Evolutionary conservation across 2,888 invertebrate species (phyloP), one percentile per base, ranked within the genome.

Genomic region (Isoperla grammatica): DNA sequence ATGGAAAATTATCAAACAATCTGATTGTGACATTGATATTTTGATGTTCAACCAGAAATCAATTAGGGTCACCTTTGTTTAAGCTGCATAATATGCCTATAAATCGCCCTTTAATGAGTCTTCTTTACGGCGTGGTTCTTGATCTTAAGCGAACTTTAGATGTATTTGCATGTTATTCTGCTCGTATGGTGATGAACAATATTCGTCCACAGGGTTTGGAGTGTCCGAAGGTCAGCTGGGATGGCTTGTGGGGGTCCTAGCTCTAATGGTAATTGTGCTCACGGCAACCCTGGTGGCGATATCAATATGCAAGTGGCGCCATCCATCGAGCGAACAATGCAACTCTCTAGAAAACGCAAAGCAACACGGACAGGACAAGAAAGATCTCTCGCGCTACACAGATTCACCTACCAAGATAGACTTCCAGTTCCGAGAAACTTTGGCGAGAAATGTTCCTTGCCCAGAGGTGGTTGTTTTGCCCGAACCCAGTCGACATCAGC

Each of bases 191-290:
- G n/a, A n/a, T n/a, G n/a, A n/a, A n/a, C n/a, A n/a, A n/a, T n/a
- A n/a, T n/a, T 20, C 3, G 49, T 35, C 19, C 22, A n/a, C n/a
- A 19, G 53, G 37, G 39, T 13, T 57, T 19, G 57, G 61, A 55
- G 4, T 67, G 64, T 2, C 56, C 73, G 74, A 73, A 64, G 68
- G 71, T 29, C 71, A 65, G 56, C 61, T 74, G 4, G 71, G 71
- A 54, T 73, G 73, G 73, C 69, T 74, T 12, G 73, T 74, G 11
- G 74, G 74, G n/a, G 69, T 71, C 1, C 59, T 72, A 37, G 73
- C 73, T 2, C 69, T 71, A 1, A 45, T 71, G 20, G 69, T 72
- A 22, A 62, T 74, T 12, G 69, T 73, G 17, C 65, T 73, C 12
- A 66, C 72, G 65, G 72, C 73, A 39, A 66, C 70, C 4, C 67